A percentile compares a stretch with the other conserved stretches of the same genome.
phyloP scores from a whole-genome alignment of 1,140 invertebrate genomes.

The Atopsyche davidsoni region DNA sequence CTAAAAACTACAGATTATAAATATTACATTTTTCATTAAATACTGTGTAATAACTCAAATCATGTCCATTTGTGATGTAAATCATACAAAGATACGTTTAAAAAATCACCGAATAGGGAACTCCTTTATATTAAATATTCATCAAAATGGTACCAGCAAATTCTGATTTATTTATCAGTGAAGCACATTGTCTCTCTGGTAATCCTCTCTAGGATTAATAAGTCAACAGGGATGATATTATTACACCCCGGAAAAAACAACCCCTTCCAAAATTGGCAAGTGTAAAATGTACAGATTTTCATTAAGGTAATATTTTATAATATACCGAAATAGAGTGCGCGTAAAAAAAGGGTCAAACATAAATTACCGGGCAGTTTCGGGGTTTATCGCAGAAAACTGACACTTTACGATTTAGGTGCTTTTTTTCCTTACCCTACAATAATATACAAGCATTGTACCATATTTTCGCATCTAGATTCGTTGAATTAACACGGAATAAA shows the following conservation, averaged over 20 bases:
- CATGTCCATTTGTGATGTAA: too few species aligned
- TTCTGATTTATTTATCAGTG: too few species aligned
- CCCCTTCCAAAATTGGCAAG: slow-evolving; percentile 25
- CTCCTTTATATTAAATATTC: too few species aligned
- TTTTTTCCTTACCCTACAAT: slow-evolving; percentile 14
- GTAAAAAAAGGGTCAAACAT: slow-evolving; percentile 28
- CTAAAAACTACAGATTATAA: too few species aligned
- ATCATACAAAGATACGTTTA: too few species aligned
- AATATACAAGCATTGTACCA: too few species aligned
- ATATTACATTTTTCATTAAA: too few species aligned
- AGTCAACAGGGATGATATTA: slow-evolving; percentile 17
- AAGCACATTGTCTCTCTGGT: neutral
- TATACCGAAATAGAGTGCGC: slow-evolving; percentile 27
- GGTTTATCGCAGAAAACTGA: slow-evolving; percentile 29
- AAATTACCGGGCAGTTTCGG: slow-evolving; percentile 27
- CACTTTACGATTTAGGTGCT: slow-evolving; percentile 26
- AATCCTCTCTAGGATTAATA: slow-evolving; percentile 15
- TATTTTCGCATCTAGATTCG: neutral
- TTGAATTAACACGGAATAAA: slow-evolving; percentile 17
- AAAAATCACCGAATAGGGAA: too few species aligned
- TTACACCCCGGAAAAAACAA: slow-evolving; percentile 18
- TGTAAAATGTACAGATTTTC: slow-evolving; percentile 32
- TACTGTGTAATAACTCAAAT: too few species aligned
- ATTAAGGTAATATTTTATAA: slow-evolving; percentile 33
- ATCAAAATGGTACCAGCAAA: too few species aligned